Evolutionary conservation across 2,113 vertebrate species (phyloP).

Genomic region (Glaucidium brasilianum): DNA sequence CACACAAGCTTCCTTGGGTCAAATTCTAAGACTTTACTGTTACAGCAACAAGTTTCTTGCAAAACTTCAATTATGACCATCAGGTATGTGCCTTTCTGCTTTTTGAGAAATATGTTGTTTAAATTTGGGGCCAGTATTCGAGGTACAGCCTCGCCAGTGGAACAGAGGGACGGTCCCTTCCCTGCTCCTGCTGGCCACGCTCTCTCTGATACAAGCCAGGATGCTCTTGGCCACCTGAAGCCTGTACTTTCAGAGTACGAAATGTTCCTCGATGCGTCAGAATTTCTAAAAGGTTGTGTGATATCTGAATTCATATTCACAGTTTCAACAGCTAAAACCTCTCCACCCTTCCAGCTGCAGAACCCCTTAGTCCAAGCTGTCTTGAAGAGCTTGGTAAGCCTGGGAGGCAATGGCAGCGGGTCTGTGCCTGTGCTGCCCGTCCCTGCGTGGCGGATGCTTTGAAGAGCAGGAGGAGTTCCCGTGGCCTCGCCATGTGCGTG

Average conservation of each 20-base stretch:
- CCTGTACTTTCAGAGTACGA: not conserved
- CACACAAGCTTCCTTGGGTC: not conserved
- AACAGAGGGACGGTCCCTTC: not conserved
- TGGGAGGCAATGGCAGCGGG: not conserved
- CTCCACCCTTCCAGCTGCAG: not conserved
- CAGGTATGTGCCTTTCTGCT: rapidly evolving
- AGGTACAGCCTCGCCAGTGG: too few species aligned
- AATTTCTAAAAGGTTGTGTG: not conserved
- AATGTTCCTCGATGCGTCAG: not conserved
- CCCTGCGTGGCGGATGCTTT: not conserved
- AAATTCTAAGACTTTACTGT: not conserved
- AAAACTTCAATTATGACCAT: too few species aligned
- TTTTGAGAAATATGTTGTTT: not conserved
- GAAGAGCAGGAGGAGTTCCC: not conserved
- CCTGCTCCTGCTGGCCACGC: not conserved
- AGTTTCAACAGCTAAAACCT: not conserved
- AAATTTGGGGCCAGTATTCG: not conserved
- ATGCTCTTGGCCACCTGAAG: not conserved
- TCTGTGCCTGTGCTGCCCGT: not conserved
- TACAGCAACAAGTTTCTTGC: not conserved
- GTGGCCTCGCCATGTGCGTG: rapidly evolving
- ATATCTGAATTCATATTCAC: not conserved
- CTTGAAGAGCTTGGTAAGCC: not conserved
- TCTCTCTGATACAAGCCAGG: too few species aligned
- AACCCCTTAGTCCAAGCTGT: not conserved